Evolutionary conservation across 2,113 vertebrate species (phyloP).

Genomic region (Anhinga rufa): DNA sequence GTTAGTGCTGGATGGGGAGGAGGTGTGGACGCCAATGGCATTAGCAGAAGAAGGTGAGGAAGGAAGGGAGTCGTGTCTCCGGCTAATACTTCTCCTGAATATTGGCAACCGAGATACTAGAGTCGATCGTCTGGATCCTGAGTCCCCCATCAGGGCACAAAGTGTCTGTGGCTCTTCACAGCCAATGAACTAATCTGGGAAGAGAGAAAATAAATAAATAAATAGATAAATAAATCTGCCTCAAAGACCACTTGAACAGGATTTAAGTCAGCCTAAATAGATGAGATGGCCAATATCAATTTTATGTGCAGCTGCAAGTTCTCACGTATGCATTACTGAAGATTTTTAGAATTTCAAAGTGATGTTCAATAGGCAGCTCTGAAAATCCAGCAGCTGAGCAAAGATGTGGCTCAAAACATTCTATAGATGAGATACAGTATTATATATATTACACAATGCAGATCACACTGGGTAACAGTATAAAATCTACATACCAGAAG

Average conservation of each 20-base stretch:
- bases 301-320: background rate
- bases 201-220: background rate
- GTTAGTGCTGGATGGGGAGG: slow-evolving; percentile 96
- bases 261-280: background rate
- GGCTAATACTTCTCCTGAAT: slow-evolving; percentile 88
- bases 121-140: slow-evolving; percentile 86
- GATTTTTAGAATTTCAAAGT: background rate
- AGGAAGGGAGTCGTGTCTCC: slow-evolving; percentile 91
- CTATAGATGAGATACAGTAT: fast-evolving
- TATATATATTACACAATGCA: background rate
- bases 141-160: slow-evolving; percentile 88
- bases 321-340: background rate
- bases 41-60: slow-evolving; percentile 91
- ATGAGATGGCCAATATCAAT: background rate
- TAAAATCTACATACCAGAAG: background rate
- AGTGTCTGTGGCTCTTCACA: background rate
- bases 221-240: background rate
- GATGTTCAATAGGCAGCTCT: background rate
- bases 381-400: background rate
- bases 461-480: background rate
- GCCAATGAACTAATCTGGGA: slow-evolving; percentile 53
- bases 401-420: background rate
- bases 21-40: slow-evolving; percentile 86
- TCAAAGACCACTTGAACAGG: background rate
- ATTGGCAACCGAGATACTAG: slow-evolving; percentile 96